Evolutionary conservation across 2,113 vertebrate species (phyloP).

Genomic region (Origma solitaria): DNA sequence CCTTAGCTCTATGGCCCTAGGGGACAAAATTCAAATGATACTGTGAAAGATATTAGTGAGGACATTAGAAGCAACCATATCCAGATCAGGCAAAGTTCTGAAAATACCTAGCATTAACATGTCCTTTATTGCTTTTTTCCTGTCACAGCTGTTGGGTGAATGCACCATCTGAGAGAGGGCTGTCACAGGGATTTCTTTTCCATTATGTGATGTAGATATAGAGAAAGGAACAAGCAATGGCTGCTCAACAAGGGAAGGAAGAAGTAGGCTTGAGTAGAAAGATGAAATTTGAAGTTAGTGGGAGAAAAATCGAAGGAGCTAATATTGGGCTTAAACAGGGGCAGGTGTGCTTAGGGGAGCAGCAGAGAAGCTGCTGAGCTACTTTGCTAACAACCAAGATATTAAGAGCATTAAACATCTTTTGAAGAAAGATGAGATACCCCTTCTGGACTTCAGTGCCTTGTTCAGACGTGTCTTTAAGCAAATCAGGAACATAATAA

Average conservation of each 20-base stretch:
- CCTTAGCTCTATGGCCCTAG: background rate
- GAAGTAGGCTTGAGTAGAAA: background rate
- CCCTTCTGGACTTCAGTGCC: background rate
- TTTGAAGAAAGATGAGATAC: background rate
- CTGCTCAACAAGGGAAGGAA: background rate
- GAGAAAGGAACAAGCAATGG: background rate
- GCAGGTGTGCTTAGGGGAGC: background rate
- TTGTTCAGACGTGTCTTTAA: background rate
- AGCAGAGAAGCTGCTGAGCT: background rate
- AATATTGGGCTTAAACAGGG: background rate
- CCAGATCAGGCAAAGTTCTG: background rate
- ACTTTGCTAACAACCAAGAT: background rate
- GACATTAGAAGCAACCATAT: background rate
- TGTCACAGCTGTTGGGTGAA: background rate
- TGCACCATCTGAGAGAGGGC: background rate
- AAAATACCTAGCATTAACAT: background rate
- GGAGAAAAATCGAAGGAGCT: background rate
- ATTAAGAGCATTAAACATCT: background rate
- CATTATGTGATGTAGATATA: background rate
- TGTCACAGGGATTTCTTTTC: background rate
- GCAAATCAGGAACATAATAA: background rate
- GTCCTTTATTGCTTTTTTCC: constrained; percentile 2
- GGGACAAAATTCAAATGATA: background rate
- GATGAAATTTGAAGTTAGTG: background rate
- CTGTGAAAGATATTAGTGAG: background rate